Evolutionary conservation across 2,888 invertebrate species (phyloP), one percentile per base, ranked within the genome.

Genomic region (Brachylomia viminalis): DNA sequence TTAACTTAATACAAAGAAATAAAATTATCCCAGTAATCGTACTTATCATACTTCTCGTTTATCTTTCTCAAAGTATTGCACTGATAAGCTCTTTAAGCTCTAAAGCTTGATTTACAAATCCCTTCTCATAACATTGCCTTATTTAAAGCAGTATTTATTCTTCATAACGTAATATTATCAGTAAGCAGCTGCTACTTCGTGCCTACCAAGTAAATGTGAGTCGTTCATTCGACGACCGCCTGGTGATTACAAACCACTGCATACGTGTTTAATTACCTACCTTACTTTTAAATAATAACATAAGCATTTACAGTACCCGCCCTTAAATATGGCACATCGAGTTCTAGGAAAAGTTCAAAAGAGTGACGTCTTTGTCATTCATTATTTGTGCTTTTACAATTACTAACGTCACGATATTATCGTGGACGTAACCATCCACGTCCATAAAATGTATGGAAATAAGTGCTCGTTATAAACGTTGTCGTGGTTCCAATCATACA

Each of bases 91-190:
- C 30, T 72, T 52, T 68, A 72, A 59, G 71, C 76, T 58, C 61
- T 62, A 15, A 77, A 76, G 64, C 74, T 85, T 80, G 77, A 80
- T 77, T 79, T 76, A 84, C 78, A 83, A 85, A 77, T 76, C 75
- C 86, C 61, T 79, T 81, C 75, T 75, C 72, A 77, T 71, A 82
- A 77, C 73, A 85, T 75, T 52, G 64, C 73, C 72, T 62, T 86
- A 79, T 80, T 62, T 66, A 79, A 72, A 77, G 77, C 67, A 58
- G 75, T 81, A 75, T 76, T 82, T 80, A 77, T 76, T 75, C 66
- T 77, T 52, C 72, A 84, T 87, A 83, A 77, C 79, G 69, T 86
- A 61, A 77, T 74, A 83, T 79, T 85, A 84, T 84, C 83, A 79
- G 66, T 75, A 75, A 72, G 74, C 83, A 85, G 83, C 77, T 84